Evolutionary conservation across 2,888 invertebrate species (phyloP), one percentile per base, ranked within the genome.

Genomic region (Gisinianus flammeolus): DNA sequence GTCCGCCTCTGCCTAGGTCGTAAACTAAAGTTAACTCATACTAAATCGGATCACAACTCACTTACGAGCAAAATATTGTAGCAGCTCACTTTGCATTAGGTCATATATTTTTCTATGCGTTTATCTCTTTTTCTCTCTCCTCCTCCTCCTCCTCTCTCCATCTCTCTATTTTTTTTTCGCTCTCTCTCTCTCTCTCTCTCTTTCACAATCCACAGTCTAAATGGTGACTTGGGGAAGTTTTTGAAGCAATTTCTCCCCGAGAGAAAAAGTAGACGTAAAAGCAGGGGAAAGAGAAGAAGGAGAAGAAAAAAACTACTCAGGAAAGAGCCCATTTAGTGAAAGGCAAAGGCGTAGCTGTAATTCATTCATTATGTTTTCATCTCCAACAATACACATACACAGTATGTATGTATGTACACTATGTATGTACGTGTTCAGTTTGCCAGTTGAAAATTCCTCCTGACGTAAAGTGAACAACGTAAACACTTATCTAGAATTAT

Each of bases 1-100:
- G 67, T 33, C 67, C 62, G 68, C 22, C 68, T 44, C n/a, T 5
- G 44, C 35, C 44, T 26, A 5, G 62, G 62, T 68, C 68, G 22
- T 68, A 68, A 68, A 44, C 68, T 68, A 68, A 68, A 68, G 68
- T 68, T 68, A 68, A 68, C 68, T 68, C 68, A 31, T 12, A 35
- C 68, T 68, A 68, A 68, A 68, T 68, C 68, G 35, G 24, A 68
- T 35, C 68, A 35, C 68, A 68, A 35, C 68, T 68, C 68, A 68
- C 68, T 68, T 35, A 68, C 24, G 33, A 68, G 68, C 67, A 68
- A 68, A 68, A 68, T 68, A 68, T 68, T 68, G 68, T 68, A 24
- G 35, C 68, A 68, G 44, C 68, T 68, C 68, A 68, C 44, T 68
- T 68, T 68, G 35, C 35, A 68, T 68, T 68, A 68, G 35, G 22